A percentile compares a stretch with the other conserved stretches of the same genome.
Evolutionary conservation across 92 coral and sea anemone genomes (phyloP).

Genomic region (Porites divaricata): DNA sequence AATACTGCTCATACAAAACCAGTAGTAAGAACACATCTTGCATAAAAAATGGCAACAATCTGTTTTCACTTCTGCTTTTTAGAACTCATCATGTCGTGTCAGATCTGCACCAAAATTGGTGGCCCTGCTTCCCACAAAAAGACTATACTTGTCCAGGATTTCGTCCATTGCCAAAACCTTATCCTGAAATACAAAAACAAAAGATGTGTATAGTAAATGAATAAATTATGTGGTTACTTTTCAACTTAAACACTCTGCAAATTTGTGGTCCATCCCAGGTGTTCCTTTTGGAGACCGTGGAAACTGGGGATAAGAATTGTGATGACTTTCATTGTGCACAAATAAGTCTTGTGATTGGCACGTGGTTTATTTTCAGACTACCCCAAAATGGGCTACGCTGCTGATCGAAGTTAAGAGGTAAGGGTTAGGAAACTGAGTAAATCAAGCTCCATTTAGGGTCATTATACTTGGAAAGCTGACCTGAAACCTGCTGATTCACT

Average conservation of each 20-base stretch:
- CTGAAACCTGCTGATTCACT: too few species aligned
- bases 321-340: too few species aligned
- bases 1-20: neutral
- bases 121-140: conserved; percentile 91
- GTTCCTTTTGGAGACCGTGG: too few species aligned
- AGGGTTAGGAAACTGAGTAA: too few species aligned
- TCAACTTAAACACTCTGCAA: neutral
- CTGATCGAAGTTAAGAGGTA: too few species aligned
- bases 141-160: conserved; percentile 67
- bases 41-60: neutral
- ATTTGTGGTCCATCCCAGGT: too few species aligned
- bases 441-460: too few species aligned
- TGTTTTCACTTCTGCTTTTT: neutral
- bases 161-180: conserved; percentile 74
- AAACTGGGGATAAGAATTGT: too few species aligned
- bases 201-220: neutral
- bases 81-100: conserved; percentile 87
- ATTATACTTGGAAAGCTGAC: too few species aligned
- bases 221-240: neutral
- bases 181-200: conserved; percentile 57
- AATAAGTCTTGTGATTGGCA: too few species aligned
- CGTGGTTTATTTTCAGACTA: too few species aligned
- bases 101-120: conserved; percentile 87
- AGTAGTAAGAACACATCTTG: neutral
- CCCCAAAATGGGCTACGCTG: too few species aligned